phyloP scores from a whole-genome alignment of 2,797 vertebrate genomes.

The Hoplostethus mediterraneus region DNA sequence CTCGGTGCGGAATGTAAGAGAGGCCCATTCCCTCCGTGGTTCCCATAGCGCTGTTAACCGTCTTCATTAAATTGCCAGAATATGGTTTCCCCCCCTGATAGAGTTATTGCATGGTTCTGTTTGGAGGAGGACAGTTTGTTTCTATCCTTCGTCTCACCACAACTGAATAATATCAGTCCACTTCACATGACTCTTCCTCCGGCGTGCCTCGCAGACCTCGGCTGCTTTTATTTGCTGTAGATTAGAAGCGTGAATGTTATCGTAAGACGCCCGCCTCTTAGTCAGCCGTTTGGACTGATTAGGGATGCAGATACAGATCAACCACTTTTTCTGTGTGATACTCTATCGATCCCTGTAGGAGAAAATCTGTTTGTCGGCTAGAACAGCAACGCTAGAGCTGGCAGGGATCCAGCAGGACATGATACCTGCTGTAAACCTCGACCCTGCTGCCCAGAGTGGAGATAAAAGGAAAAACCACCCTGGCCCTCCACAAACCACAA shows the following conservation, averaged over 20 bases:
- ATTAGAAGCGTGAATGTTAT: slow-evolving; percentile 3
- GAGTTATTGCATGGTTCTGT: background rate
- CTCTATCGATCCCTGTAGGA: no score
- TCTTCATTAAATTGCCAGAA: slow-evolving; percentile 6
- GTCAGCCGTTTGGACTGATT: background rate
- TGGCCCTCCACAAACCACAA: no score
- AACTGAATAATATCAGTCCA: slow-evolving; percentile 4
- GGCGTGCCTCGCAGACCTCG: slow-evolving; percentile 3
- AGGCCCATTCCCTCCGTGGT: slow-evolving; percentile 1
- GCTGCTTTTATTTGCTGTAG: slow-evolving; percentile 1
- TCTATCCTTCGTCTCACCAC: background rate
- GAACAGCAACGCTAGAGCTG: no score
- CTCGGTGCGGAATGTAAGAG: slow-evolving; percentile 2
- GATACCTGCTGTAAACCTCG: no score
- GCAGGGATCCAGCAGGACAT: no score
- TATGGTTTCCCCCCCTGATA: slow-evolving; percentile 11
- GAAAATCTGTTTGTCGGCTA: no score
- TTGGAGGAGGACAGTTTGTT: background rate
- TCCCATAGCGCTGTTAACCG: slow-evolving; percentile 12
- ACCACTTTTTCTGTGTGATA: no score
- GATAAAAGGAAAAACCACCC: no score
- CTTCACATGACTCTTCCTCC: slow-evolving; percentile 1
- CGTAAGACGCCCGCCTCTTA: background rate
- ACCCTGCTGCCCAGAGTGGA: no score
- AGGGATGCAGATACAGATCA: background rate